Percentiles rank a stretch among this genome's conserved stretches.
Evolutionary conservation across 2,888 invertebrate species (phyloP).

Genomic region (Noctuana brunneofusca): DNA sequence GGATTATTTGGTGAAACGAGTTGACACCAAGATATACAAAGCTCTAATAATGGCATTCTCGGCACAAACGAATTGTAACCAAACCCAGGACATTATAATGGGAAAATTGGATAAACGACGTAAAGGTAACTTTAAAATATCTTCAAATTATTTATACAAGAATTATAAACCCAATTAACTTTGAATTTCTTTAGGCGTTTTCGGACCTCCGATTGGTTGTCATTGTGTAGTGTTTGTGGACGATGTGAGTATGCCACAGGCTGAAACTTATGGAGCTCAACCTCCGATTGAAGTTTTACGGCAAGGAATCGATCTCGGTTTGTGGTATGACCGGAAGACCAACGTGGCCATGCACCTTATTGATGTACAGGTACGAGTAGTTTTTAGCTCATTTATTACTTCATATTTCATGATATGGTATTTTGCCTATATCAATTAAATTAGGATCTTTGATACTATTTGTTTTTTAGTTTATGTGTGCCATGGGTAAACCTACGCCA

Average conservation of each 20-base stretch:
- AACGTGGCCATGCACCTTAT: constrained; percentile 89
- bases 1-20: constrained; percentile 91
- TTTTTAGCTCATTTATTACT: too few species aligned
- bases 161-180: neutral
- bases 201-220: constrained; percentile 95
- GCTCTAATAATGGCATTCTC: constrained; percentile 96
- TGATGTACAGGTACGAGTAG: constrained; percentile 89
- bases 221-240: constrained; percentile 96
- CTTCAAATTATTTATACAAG: neutral
- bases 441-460: neutral
- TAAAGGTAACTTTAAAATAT: constrained; percentile 85
- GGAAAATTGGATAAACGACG: constrained; percentile 95
- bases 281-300: constrained; percentile 96
- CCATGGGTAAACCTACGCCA: constrained; percentile 91
- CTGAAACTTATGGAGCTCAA: constrained; percentile 95
- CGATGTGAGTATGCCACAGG: constrained; percentile 97
- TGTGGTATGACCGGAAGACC: constrained; percentile 95
- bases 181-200: constrained; percentile 84
- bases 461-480: constrained; percentile 88
- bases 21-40: constrained; percentile 90
- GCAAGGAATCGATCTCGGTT: constrained; percentile 94
- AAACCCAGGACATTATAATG: constrained; percentile 97
- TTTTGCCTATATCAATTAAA: too few species aligned
- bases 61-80: constrained; percentile 96
- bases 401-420: too few species aligned